A percentile compares a stretch with the other conserved stretches of the same genome.
phyloP scores from a whole-genome alignment of 2,888 invertebrate genomes.

The Drosophila mettleri region DNA sequence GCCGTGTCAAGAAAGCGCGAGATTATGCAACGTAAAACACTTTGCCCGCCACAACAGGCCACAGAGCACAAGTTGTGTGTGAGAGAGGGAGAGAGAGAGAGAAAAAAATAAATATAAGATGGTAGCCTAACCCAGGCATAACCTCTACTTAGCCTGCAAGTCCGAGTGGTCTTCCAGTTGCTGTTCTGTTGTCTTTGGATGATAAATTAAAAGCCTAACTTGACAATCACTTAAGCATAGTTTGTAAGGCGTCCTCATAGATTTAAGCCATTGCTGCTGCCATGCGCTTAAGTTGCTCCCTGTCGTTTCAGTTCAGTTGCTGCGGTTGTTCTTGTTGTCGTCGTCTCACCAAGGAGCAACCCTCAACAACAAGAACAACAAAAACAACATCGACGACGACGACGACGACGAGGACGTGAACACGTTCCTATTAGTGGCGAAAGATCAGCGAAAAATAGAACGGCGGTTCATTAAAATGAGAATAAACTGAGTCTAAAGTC shows the following conservation, averaged over 20 bases:
- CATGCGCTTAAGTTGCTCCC: conserved; percentile 59
- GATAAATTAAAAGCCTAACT: conserved; percentile 85
- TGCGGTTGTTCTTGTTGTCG: conserved; percentile 45
- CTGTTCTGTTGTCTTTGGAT: conserved; percentile 82
- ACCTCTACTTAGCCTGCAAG: conserved; percentile 75
- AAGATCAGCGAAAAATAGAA: conserved; percentile 84
- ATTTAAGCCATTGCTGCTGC: conserved; percentile 71
- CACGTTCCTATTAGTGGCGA: conserved; percentile 82
- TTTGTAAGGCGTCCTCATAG: conserved; percentile 83
- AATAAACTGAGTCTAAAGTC: conserved; percentile 62
- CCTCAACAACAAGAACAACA: conserved; percentile 34
- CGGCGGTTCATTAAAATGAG: conserved; percentile 84
- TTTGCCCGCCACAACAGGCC: conserved; percentile 53
- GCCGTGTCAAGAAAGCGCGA: conserved; percentile 64
- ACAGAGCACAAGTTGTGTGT: conserved; percentile 29
- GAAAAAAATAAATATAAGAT: conserved; percentile 50
- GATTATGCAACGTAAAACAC: conserved; percentile 79
- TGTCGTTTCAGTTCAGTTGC: conserved; percentile 44
- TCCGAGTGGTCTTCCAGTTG: conserved; percentile 54
- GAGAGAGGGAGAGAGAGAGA: too few relatives aligned
- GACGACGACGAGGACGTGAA: conserved; percentile 69
- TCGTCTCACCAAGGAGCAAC: conserved; percentile 55
- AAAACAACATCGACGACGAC: conserved; percentile 40
- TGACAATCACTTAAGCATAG: conserved; percentile 84
- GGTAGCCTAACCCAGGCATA: conserved; percentile 74